These are phyloP conservation scores for Sardinella longiceps DNA, from an alignment of 2,797 vertebrate species.

Conservation along the genomic window DNA sequence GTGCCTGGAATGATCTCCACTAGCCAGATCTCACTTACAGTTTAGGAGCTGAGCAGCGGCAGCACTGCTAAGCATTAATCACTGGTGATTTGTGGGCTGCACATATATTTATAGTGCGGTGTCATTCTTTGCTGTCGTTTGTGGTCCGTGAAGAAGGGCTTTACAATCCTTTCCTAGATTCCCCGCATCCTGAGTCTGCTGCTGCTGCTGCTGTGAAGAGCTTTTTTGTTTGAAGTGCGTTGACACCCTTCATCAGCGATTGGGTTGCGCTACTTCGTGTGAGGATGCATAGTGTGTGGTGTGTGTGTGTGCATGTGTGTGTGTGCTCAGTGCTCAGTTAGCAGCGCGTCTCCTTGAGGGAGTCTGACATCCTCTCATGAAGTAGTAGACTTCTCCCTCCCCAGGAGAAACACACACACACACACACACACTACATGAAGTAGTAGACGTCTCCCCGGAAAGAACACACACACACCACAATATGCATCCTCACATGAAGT, in stretches of 20 bases:
- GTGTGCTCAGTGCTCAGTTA: not conserved
- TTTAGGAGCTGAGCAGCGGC: not conserved
- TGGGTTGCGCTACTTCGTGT: too few relatives aligned
- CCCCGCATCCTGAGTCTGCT: not conserved
- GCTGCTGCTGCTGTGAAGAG: not conserved
- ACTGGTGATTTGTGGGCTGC: slow-evolving; percentile 13
- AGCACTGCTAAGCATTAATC: not conserved
- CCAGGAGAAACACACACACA: too few relatives aligned
- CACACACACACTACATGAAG: too few relatives aligned
- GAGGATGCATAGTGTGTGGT: too few relatives aligned
- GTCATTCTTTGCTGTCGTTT: slow-evolving; percentile 31
- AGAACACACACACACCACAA: too few relatives aligned
- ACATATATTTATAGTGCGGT: slow-evolving; percentile 33
- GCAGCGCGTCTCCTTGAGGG: not conserved
- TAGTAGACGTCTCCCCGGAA: too few relatives aligned
- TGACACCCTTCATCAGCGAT: not conserved
- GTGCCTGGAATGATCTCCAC: not conserved
- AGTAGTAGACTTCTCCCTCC: too few relatives aligned
- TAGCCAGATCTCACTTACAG: not conserved
- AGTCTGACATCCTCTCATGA: not conserved
- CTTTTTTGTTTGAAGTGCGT: too few relatives aligned
- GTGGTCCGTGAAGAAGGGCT: slow-evolving; percentile 7
- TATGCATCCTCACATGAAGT: too few relatives aligned
- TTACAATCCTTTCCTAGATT: slow-evolving; percentile 26
- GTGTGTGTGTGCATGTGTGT: too few relatives aligned